Conservation (phyloP, 2,888 invertebrate species). For the Andrena minutula region DNA sequence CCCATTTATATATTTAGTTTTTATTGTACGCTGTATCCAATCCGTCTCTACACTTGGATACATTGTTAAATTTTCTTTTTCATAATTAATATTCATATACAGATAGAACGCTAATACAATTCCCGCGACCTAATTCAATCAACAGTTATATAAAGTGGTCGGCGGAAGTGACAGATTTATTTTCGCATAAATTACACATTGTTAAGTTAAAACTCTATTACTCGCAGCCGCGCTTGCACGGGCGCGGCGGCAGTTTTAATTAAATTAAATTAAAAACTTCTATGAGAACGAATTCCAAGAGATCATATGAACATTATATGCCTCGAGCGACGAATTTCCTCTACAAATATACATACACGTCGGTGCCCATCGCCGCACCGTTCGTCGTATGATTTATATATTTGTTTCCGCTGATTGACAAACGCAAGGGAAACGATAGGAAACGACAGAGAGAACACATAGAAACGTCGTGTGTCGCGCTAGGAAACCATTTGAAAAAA, state of each 20-base stretch:
- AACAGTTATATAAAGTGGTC: slow-evolving; percentile 43
- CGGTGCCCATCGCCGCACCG: slow-evolving; percentile 8
- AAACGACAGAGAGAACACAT: slow-evolving; percentile 3
- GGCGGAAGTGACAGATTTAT: slow-evolving; percentile 25
- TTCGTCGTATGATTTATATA: slow-evolving; percentile 11
- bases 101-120: slow-evolving; percentile 57
- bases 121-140: slow-evolving; percentile 27
- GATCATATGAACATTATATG: slow-evolving; percentile 48
- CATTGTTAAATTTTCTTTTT: slow-evolving; percentile 43
- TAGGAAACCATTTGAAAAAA: slow-evolving; percentile 15
- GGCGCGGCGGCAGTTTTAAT: background rate
- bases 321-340: slow-evolving; percentile 13
- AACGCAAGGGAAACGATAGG: slow-evolving; percentile 3
- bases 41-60: slow-evolving; percentile 58
- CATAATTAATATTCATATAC: slow-evolving; percentile 54
- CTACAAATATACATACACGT: slow-evolving; percentile 49
- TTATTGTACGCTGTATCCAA: slow-evolving; percentile 62
- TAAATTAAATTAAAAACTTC: slow-evolving; percentile 34
- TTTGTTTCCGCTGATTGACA: background rate
- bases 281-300: slow-evolving; percentile 40
- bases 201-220: slow-evolving; percentile 38
- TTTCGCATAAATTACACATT: slow-evolving; percentile 49
- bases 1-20: slow-evolving; percentile 31
- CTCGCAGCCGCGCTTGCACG: background rate
- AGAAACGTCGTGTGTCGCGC: background rate